These are phyloP conservation scores for Mesaphorura yosii DNA, from an alignment of 1,140 invertebrate genomes.

Conservation along the genomic window DNA sequence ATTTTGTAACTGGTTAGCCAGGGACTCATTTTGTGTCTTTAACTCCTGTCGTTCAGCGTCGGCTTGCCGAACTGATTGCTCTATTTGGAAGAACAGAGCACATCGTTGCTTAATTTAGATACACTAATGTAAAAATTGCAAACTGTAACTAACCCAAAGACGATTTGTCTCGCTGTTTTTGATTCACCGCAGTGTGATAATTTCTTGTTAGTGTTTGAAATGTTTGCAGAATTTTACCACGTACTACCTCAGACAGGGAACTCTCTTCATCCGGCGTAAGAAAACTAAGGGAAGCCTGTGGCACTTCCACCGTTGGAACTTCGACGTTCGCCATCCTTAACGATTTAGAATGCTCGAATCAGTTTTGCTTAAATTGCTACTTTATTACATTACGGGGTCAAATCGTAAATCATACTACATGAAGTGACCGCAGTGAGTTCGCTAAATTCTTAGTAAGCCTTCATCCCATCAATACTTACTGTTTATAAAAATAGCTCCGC, in stretches of 20 bases:
- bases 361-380: too few relatives aligned
- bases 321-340: too few relatives aligned
- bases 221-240: not conserved
- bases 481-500: too few relatives aligned
- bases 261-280: not conserved
- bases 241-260: not conserved
- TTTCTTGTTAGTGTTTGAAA: not conserved
- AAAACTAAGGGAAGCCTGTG: not conserved
- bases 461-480: too few relatives aligned
- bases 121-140: not conserved
- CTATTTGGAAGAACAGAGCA: not conserved
- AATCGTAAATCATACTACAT: too few relatives aligned
- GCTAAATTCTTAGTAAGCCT: too few relatives aligned
- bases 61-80: not conserved
- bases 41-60: not conserved
- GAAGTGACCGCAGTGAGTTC: too few relatives aligned
- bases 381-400: too few relatives aligned
- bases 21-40: not conserved
- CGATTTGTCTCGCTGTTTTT: not conserved
- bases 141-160: not conserved
- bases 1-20: slow-evolving; percentile 4
- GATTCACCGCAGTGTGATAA: not conserved
- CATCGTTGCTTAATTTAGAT: not conserved
- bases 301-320: too few relatives aligned
- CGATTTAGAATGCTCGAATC: too few relatives aligned